Percentiles rank a stretch among this genome's conserved stretches.
phyloP scores from a whole-genome alignment of 2,113 vertebrate species.

The Willisornis vidua region DNA sequence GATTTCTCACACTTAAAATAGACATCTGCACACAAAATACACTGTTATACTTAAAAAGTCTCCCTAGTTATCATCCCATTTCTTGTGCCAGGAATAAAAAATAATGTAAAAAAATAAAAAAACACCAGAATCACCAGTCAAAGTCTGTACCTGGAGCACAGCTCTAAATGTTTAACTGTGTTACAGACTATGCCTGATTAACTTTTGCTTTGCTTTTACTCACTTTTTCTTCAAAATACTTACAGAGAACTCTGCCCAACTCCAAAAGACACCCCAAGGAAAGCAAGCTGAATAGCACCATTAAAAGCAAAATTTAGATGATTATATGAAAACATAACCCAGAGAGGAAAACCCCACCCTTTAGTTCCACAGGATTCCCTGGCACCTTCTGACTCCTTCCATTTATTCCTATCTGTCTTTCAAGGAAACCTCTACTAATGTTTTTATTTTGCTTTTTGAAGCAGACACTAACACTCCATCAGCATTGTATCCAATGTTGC shows the following conservation, averaged over 20 bases:
- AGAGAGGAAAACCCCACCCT: background rate
- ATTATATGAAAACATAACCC: background rate
- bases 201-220: background rate
- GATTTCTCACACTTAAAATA: background rate
- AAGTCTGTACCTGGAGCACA: background rate
- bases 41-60: background rate
- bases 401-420: background rate
- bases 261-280: background rate
- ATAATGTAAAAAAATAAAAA: background rate
- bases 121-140: background rate
- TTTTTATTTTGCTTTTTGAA: background rate
- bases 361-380: background rate
- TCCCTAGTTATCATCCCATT: background rate
- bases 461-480: background rate
- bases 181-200: background rate
- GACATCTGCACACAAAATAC: background rate
- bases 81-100: background rate
- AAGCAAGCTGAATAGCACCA: background rate
- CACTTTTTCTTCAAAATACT: background rate
- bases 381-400: background rate
- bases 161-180: background rate
- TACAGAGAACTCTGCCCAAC: background rate
- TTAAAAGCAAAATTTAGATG: background rate
- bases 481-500: background rate
- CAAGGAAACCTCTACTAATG: background rate